These are phyloP conservation scores for Drosophila rufa DNA, from an alignment of 1,140 invertebrate species.

Conservation along the genomic window DNA sequence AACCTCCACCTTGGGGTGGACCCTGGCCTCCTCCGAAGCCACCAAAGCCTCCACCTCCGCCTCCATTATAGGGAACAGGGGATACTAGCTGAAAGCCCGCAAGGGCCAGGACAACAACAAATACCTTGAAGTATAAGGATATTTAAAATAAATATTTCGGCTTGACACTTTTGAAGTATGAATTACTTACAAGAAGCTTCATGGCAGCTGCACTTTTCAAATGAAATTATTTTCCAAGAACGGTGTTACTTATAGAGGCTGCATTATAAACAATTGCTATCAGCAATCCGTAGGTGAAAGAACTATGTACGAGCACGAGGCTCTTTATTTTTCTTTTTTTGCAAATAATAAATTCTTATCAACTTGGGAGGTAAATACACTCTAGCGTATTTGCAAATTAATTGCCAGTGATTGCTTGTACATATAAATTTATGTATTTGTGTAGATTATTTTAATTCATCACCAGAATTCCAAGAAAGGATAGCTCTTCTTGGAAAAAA, in stretches of 20 bases:
- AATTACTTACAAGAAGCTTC: conserved; percentile 4
- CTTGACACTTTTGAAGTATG: not conserved
- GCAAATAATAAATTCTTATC: too few relatives aligned
- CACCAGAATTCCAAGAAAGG: not conserved
- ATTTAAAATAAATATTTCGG: not conserved
- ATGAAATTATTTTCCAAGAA: not conserved
- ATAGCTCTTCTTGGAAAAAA: not conserved
- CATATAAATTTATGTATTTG: too few relatives aligned
- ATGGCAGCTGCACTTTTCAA: not conserved
- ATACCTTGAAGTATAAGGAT: not conserved
- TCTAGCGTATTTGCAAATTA: not conserved
- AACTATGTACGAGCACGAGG: not conserved
- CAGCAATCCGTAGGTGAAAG: not conserved
- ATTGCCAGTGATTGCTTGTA: not conserved
- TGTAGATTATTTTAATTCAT: not conserved
- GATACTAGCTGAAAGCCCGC: not conserved
- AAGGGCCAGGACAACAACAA: not conserved
- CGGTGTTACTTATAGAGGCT: conserved; percentile 3
- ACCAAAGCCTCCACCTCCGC: not conserved
- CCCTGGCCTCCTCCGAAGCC: not conserved
- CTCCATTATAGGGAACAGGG: not conserved
- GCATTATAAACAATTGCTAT: conserved; percentile 6
- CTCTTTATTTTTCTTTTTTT: too few relatives aligned
- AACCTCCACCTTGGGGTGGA: not conserved
- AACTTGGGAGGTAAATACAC: not conserved